phyloP scores from a whole-genome alignment of 2,888 invertebrate genomes.

The Achlya flavicornis region DNA sequence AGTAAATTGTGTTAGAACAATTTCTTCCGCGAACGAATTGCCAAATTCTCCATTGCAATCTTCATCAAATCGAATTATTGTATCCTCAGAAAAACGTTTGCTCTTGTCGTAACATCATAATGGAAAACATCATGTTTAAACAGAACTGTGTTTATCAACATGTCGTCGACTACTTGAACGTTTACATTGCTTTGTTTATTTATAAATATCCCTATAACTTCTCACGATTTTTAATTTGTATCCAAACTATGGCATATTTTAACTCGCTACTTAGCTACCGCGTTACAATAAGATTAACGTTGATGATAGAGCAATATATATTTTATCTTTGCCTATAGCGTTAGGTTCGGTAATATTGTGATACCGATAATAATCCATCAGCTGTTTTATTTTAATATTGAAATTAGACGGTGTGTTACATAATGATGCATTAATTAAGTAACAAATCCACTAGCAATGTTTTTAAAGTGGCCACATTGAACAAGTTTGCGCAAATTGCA shows the following conservation, averaged over 20 bases:
- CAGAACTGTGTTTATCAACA: slow-evolving; percentile 65
- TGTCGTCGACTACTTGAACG: slow-evolving; percentile 51
- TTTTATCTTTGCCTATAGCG: not conserved
- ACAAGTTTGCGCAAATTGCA: too few species aligned
- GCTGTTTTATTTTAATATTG: not conserved
- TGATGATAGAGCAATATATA: too few species aligned
- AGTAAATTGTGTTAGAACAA: slow-evolving; percentile 77
- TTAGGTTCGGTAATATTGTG: not conserved
- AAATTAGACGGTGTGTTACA: too few species aligned
- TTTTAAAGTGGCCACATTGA: too few species aligned
- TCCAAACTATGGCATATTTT: slow-evolving; percentile 12
- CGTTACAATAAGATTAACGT: too few species aligned
- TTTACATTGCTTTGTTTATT: slow-evolving; percentile 61
- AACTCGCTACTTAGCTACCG: not conserved
- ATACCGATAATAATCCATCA: not conserved
- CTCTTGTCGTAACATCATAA: slow-evolving; percentile 48
- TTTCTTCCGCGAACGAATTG: slow-evolving; percentile 64
- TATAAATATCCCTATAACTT: slow-evolving; percentile 53
- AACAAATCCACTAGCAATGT: too few species aligned
- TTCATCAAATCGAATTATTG: slow-evolving; percentile 33
- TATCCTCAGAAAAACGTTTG: slow-evolving; percentile 35
- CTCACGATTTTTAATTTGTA: slow-evolving; percentile 49
- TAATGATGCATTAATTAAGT: too few species aligned
- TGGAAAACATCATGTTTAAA: slow-evolving; percentile 59
- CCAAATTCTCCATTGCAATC: slow-evolving; percentile 50